Base-by-base conservation (phyloP, 2,888 invertebrate species). In the Xylota sylvarum region DNA sequence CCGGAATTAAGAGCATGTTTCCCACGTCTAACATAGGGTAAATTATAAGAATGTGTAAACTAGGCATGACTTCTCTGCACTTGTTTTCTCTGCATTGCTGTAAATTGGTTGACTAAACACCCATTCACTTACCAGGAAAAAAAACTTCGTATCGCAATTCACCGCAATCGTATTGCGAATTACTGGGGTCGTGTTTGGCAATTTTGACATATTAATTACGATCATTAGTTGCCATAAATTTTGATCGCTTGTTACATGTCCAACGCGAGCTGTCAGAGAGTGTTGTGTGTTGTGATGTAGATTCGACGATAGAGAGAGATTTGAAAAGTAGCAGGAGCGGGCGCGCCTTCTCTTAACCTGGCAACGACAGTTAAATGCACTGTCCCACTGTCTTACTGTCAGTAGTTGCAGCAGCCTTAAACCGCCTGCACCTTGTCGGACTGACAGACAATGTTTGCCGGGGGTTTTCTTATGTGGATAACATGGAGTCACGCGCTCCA, bases 191-290 rank as follows among this genome's bases (percentile, higher is more conserved):
- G 88, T 88, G 88, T 87, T 88, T 87, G 74, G 74, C 79, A 80
- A 88, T 88, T 88, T 86, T 88, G 88, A 88, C 88, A 88, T 88
- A 88, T 88, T 88, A 88, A 88, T 88, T 88, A 88, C 88, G 81
- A 88, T 88, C 88, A 88, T 88, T 88, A 88, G 88, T 78, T 88
- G 88, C 87, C 81, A 88, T 88, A 88, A 87, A 88, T 88, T 88
- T 88, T 85, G 83, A 70, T 77, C 80, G 87, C 83, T 87, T 87
- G 88, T 87, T 79, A 79, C 80, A 80, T 86, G 87, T 83, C 78
- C 74, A 78, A 79, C 52, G 19, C 32, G 40, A 82, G 55, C 72
- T 82, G 85, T 82, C 88, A 85, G 76, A 67, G 67, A 67, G 76
- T 62, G n/a, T 43, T 60, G 46, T 56, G 43, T 64, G 72, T 58